Evolutionary conservation across 1,140 invertebrate species (phyloP).

Genomic region (Brachionus rotundiformis): DNA sequence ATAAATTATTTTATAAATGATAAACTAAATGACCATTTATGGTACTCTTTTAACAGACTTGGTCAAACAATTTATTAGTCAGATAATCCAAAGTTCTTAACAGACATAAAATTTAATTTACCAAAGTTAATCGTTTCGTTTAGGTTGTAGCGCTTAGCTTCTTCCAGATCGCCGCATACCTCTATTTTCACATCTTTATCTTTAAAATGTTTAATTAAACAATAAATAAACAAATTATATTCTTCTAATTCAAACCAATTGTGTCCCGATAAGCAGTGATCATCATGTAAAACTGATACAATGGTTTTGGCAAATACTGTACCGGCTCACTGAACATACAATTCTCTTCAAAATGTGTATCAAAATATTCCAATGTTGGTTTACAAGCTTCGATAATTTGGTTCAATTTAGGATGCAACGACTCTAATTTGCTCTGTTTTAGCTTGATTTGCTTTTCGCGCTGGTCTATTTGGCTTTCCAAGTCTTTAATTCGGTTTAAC

Average conservation of each 20-base stretch:
- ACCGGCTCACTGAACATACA: conserved; percentile 75
- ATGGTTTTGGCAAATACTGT: conserved; percentile 74
- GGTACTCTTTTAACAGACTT: too few species aligned
- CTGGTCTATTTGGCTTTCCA: conserved; percentile 18
- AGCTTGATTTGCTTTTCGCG: conserved; percentile 71
- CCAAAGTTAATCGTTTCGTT: conserved; percentile 42
- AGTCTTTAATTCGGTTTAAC: background rate
- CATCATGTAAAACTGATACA: conserved; percentile 86
- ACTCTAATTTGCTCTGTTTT: conserved; percentile 78
- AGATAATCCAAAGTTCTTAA: too few species aligned
- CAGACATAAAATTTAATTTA: too few species aligned
- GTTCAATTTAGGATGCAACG: conserved; percentile 76
- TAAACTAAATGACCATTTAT: too few species aligned
- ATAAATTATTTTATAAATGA: too few species aligned
- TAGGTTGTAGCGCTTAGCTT: conserved; percentile 67
- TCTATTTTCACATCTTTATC: conserved; percentile 66
- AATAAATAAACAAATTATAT: background rate
- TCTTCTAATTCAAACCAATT: conserved; percentile 66
- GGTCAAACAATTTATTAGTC: too few species aligned
- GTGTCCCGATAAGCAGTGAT: conserved; percentile 78
- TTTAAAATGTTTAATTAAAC: background rate
- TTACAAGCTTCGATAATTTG: conserved; percentile 62
- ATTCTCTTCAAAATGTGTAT: conserved; percentile 76
- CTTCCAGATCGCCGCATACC: conserved; percentile 78
- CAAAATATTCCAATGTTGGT: conserved; percentile 83